These are phyloP conservation scores for Drosophila barbarae DNA, from an alignment of 2,888 invertebrate genomes.

Conservation along the genomic window DNA sequence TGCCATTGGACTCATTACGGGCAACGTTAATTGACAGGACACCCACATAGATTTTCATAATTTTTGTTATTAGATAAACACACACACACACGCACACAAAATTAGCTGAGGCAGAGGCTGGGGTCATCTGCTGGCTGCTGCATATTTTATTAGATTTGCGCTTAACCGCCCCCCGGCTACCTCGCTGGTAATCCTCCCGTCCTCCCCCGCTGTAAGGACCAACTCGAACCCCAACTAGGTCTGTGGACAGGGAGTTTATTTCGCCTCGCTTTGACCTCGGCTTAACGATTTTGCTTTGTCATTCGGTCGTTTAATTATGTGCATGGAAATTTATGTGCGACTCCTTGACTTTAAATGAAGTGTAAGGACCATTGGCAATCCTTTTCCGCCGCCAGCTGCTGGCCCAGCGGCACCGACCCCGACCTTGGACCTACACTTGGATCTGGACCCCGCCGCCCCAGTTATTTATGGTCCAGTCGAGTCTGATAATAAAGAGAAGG, in stretches of 20 bases:
- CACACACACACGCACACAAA: conserved; percentile 18
- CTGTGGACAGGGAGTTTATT: conserved; percentile 3
- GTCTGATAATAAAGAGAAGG: conserved; percentile 61
- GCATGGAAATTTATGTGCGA: conserved; percentile 75
- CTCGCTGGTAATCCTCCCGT: not conserved
- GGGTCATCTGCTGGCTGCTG: conserved; percentile 54
- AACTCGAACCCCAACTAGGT: not conserved
- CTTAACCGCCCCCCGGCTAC: conserved; percentile 27
- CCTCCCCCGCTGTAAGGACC: not conserved
- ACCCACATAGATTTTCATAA: conserved; percentile 65
- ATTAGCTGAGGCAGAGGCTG: conserved; percentile 3
- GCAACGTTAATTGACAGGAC: conserved; percentile 57
- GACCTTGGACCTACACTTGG: conserved; percentile 18
- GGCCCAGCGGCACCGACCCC: conserved; percentile 5
- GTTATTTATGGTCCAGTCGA: conserved; percentile 65
- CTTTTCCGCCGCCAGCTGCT: conserved; percentile 64
- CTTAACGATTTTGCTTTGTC: conserved; percentile 73
- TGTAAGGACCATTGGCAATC: conserved; percentile 63
- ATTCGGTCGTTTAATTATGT: conserved; percentile 76
- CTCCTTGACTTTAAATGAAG: conserved; percentile 71
- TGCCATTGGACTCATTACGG: conserved; percentile 32
- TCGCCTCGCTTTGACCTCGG: conserved; percentile 60
- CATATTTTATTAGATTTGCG: conserved; percentile 68
- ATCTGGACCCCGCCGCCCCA: conserved; percentile 6
- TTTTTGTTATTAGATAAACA: conserved; percentile 59